Percentiles rank a stretch among this genome's conserved stretches.
Evolutionary conservation across 2,113 vertebrate genomes (phyloP).

Genomic region (Pedionomus torquatus): DNA sequence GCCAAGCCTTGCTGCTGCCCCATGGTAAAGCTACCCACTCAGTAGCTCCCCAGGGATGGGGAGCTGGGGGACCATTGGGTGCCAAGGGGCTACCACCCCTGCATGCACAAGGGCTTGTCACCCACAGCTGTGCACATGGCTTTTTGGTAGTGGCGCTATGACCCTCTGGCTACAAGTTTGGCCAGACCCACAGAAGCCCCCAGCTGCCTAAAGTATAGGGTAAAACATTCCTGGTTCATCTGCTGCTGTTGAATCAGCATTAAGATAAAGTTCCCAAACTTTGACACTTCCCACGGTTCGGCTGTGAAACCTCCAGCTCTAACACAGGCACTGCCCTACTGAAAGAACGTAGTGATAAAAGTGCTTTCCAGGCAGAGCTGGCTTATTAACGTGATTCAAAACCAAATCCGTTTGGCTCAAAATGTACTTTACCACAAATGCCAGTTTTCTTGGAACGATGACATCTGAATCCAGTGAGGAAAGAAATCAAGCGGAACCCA

Average conservation of each 20-base stretch:
- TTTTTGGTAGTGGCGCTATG: accelerated
- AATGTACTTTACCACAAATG: background rate
- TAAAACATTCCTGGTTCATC: no score
- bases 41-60: background rate
- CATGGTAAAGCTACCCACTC: accelerated
- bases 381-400: background rate
- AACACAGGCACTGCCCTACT: background rate
- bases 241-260: background rate
- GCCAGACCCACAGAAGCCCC: background rate
- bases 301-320: background rate
- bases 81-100: background rate
- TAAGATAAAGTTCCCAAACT: background rate
- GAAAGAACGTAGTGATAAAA: background rate
- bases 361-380: background rate
- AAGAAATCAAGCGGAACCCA: background rate
- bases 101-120: background rate
- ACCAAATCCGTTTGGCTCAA: background rate
- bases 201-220: background rate
- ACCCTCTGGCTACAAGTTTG: background rate
- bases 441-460: background rate
- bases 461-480: background rate
- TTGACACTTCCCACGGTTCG: background rate
- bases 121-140: background rate
- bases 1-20: background rate
- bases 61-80: accelerated